Evolutionary conservation across 2,113 vertebrate species (phyloP).

Genomic region (Boleophthalmus pectinirostris): DNA sequence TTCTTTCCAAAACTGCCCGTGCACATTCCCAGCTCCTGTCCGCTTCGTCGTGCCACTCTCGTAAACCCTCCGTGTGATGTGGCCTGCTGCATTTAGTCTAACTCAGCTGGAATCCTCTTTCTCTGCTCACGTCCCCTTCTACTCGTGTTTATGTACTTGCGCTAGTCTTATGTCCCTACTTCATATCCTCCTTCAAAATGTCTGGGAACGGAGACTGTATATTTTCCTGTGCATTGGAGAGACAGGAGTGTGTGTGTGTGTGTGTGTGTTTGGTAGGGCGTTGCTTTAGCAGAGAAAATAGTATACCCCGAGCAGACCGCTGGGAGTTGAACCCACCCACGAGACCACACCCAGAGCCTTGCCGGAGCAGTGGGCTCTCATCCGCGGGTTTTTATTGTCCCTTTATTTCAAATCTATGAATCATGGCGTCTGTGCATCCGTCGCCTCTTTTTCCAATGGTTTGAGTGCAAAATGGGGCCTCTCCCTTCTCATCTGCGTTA

Average conservation of each 20-base stretch:
- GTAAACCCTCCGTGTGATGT: constrained; percentile 64
- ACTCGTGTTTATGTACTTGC: constrained; percentile 26
- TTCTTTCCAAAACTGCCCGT: neutral
- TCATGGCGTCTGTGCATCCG: constrained; percentile 17
- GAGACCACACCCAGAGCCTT: constrained; percentile 68
- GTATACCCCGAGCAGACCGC: constrained; percentile 68
- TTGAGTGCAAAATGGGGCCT: too few species aligned
- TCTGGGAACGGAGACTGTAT: constrained; percentile 44
- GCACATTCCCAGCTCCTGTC: constrained; percentile 7
- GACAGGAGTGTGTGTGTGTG: constrained; percentile 42
- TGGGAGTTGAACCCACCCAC: constrained; percentile 66
- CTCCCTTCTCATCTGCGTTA: neutral
- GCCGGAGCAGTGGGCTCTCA: constrained; percentile 33
- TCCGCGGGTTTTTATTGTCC: constrained; percentile 33
- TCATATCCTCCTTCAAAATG: constrained; percentile 48
- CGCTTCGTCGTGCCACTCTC: constrained; percentile 50
- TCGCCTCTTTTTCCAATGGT: neutral
- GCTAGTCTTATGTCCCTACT: constrained; percentile 1
- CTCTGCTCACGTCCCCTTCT: constrained; percentile 6
- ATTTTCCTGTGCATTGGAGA: constrained; percentile 61
- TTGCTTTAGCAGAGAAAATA: constrained; percentile 74
- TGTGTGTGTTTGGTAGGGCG: constrained; percentile 48
- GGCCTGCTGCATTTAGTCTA: constrained; percentile 59
- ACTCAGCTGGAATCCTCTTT: constrained; percentile 1
- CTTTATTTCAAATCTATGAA: constrained; percentile 30